Evolutionary conservation across 2,888 invertebrate species (phyloP).

Genomic region (Synanthedon myopaeformis): DNA sequence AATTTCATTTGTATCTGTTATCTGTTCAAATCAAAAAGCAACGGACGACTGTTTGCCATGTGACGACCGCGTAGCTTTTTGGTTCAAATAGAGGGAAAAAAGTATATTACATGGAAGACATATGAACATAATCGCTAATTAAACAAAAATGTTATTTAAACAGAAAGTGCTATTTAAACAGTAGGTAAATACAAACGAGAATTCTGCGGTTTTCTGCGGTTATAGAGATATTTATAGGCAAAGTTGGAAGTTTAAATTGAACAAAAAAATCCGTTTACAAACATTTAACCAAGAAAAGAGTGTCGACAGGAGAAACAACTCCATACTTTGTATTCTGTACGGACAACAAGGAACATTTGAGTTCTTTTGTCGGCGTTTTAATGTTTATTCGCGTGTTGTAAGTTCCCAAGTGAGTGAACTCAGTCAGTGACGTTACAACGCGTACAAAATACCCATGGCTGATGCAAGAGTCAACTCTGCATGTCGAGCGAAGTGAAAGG

Average conservation of each 20-base stretch:
- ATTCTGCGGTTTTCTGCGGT: too few species aligned
- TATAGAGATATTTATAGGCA: too few species aligned
- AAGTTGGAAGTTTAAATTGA: not conserved
- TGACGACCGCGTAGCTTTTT: too few species aligned
- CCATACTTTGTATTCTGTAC: not conserved
- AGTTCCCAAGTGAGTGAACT: constrained; percentile 36
- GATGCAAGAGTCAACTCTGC: not conserved
- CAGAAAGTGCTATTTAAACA: too few species aligned
- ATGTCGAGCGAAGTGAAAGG: not conserved
- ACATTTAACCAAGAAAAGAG: not conserved
- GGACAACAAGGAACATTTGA: not conserved
- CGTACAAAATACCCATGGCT: not conserved
- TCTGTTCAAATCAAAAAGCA: too few species aligned
- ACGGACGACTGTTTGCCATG: too few species aligned
- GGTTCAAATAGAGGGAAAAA: too few species aligned
- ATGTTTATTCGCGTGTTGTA: constrained; percentile 16
- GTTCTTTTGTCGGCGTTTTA: not conserved
- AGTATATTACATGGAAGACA: too few species aligned
- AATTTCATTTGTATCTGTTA: too few species aligned
- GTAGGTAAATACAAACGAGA: too few species aligned
- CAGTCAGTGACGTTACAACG: constrained; percentile 15
- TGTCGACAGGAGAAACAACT: not conserved
- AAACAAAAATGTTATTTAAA: too few species aligned
- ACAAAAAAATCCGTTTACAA: not conserved
- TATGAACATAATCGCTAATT: too few species aligned